Percentiles rank a stretch among this genome's conserved stretches.
Evolutionary conservation across 2,113 vertebrate species (phyloP).

Genomic region (Marmota monax): DNA sequence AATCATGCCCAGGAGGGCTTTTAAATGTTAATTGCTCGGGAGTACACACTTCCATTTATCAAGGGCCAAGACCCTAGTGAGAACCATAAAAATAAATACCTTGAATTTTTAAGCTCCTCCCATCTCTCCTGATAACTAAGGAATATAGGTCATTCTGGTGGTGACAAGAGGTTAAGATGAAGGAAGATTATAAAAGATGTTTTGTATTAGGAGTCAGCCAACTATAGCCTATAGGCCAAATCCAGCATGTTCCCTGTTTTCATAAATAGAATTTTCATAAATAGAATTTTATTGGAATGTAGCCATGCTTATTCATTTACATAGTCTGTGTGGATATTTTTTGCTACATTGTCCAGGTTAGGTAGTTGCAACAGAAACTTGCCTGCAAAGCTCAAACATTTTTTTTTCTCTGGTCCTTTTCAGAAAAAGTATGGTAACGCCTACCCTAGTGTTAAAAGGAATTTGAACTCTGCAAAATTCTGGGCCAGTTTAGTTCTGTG

Average conservation of each 20-base stretch:
- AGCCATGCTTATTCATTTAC: background rate
- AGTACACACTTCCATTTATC: background rate
- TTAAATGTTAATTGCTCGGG: background rate
- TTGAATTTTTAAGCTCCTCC: background rate
- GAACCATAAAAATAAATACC: slow-evolving; percentile 1
- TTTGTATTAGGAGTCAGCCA: background rate
- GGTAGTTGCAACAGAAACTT: slow-evolving; percentile 24
- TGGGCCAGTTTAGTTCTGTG: background rate
- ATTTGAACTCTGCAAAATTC: slow-evolving; percentile 43
- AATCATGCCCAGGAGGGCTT: background rate
- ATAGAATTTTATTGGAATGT: background rate
- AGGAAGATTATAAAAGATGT: background rate
- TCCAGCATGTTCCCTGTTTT: background rate
- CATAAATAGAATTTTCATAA: slow-evolving; percentile 2
- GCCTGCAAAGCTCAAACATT: slow-evolving; percentile 14
- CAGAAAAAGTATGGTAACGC: background rate
- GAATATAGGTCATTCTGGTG: background rate
- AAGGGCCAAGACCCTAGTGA: background rate
- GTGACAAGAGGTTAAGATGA: background rate
- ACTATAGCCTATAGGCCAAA: background rate
- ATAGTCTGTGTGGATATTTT: background rate
- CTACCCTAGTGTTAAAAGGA: background rate
- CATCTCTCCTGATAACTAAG: background rate
- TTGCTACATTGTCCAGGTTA: background rate
- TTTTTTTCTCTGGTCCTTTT: slow-evolving; percentile 10